phyloP scores from a whole-genome alignment of 2,797 vertebrate species.

The Gallirallus australis region DNA sequence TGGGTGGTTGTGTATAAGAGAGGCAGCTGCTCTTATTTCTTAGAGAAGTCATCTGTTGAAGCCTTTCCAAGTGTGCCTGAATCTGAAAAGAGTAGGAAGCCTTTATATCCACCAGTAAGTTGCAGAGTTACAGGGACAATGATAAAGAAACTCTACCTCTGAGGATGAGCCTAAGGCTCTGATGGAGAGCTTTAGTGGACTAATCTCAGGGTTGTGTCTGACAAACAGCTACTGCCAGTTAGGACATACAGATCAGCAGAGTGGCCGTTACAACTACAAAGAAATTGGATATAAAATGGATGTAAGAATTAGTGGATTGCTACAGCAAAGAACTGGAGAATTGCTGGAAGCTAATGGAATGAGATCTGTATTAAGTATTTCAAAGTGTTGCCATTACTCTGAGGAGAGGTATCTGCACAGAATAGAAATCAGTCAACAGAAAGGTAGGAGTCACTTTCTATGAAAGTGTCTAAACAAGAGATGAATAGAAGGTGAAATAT shows the following conservation, averaged over 20 bases:
- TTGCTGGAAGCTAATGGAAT: background rate
- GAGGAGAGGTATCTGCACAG: background rate
- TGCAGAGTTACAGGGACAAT: background rate
- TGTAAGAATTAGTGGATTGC: background rate
- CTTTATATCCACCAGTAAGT: background rate
- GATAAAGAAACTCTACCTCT: background rate
- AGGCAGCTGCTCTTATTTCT: background rate
- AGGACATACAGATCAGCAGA: background rate
- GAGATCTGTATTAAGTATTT: background rate
- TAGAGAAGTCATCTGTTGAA: background rate
- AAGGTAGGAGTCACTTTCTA: background rate
- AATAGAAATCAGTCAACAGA: background rate
- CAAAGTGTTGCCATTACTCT: background rate
- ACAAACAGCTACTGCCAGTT: background rate
- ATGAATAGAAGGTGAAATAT: background rate
- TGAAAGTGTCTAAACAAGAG: background rate
- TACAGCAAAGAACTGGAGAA: background rate
- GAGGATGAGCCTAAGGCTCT: background rate
- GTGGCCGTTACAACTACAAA: background rate
- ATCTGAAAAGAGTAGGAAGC: background rate
- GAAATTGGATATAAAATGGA: background rate
- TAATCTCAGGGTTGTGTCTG: background rate
- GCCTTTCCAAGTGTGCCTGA: background rate
- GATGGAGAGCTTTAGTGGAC: background rate
- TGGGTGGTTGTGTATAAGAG: background rate